phyloP scores from a whole-genome alignment of 2,113 vertebrate genomes.

The Dinomys branickii region DNA sequence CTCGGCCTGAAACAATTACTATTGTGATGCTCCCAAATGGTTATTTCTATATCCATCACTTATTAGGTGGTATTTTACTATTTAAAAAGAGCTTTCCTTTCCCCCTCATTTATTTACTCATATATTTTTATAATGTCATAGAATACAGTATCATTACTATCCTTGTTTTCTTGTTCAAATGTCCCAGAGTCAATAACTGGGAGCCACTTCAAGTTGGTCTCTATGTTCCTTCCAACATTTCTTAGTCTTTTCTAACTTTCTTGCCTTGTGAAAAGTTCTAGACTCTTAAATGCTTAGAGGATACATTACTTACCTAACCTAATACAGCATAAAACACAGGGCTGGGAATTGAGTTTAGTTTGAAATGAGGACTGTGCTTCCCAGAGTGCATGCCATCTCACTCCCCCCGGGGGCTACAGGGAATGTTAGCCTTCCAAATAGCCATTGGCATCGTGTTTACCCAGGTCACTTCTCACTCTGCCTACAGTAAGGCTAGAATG shows the following conservation, averaged over 20 bases:
- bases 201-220: background rate
- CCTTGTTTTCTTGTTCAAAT: background rate
- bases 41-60: background rate
- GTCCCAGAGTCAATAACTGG: background rate
- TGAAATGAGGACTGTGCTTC: background rate
- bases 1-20: background rate
- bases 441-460: background rate
- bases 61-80: background rate
- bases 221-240: background rate
- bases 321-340: background rate
- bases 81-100: background rate
- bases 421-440: background rate
- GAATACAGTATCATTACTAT: background rate
- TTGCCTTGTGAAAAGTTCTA: background rate
- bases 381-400: rapidly evolving
- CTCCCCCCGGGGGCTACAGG: too few relatives aligned
- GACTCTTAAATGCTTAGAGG: background rate
- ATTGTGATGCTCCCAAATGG: background rate
- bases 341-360: background rate
- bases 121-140: background rate
- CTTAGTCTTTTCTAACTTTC: background rate
- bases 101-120: background rate
- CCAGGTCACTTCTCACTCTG: background rate
- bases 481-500: background rate
- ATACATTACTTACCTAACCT: background rate